Evolutionary conservation across 2,113 vertebrate species (phyloP), one percentile per base, ranked within the genome.

Genomic region (Symphodus melops): DNA sequence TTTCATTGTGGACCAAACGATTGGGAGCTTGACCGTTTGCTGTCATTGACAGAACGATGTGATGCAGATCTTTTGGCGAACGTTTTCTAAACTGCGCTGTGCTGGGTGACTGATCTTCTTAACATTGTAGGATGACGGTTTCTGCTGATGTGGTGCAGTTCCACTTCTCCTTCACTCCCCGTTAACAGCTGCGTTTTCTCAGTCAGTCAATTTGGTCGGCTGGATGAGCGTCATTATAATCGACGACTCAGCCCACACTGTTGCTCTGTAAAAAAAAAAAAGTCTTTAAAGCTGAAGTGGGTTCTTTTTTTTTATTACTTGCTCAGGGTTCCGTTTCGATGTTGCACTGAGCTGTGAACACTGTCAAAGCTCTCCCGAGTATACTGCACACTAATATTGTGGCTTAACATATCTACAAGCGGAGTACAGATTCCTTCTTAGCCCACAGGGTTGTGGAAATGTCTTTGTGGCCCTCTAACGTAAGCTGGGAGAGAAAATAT

Each of bases 121-220:
- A 16, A 51, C 48, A 51, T 20, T 17, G 56, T 63, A 44, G 25
- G 16, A 65, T 74, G 42, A 64, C 60, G 20, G 72, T 57, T 69
- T 52, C 41, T 49, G 52, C 59, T 64, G 51, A 59, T 59, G 55
- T 23, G 17, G 62, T 25, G 25, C 56, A n/a, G 49, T 28, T 53
- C 23, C 53, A 39, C 58, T 21, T 41, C 20, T 17, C 17, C 28
- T 20, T 54, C 48, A 62, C 70, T 52, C 63, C 37, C 4, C 12
- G 33, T 37, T 21, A 49, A 23, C 17, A 54, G 49, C 56, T 23
- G 46, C 55, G 23, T 53, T 64, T 73, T 52, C n/a, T 37, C 23
- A 48, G 17, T 68, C 37, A 41, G 64, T 75, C 25, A 21, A 28
- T 55, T 36, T 48, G 28, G 54, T n/a, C 7, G 13, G 16, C 23